phyloP scores from a whole-genome alignment of 2,797 vertebrate species.

The Parambassis ranga region DNA sequence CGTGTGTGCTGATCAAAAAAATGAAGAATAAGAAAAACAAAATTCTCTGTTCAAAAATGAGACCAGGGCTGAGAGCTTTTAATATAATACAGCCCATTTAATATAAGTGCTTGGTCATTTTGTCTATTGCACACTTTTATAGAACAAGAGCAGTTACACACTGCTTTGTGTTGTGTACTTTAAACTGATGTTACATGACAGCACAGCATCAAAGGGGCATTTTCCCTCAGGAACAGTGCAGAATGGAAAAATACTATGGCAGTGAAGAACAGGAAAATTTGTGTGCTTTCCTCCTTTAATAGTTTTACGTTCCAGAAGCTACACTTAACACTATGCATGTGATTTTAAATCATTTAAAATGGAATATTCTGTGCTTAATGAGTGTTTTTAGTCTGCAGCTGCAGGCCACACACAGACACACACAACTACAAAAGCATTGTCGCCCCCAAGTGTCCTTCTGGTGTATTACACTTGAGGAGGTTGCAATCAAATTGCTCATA shows the following conservation, averaged over 20 bases:
- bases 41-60: background rate
- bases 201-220: background rate
- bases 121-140: background rate
- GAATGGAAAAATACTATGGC: background rate
- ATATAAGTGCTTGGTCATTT: background rate
- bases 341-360: too few species aligned
- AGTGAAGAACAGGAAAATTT: background rate
- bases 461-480: conserved; percentile 21
- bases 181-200: conserved; percentile 3
- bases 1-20: background rate
- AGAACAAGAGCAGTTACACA: background rate
- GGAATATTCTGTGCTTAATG: too few species aligned
- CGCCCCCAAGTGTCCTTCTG: conserved; percentile 42
- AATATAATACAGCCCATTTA: background rate
- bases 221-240: background rate
- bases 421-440: conserved; percentile 3
- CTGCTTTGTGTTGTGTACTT: background rate
- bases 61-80: background rate
- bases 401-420: background rate
- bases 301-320: background rate
- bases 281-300: background rate
- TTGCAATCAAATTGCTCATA: background rate
- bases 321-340: background rate
- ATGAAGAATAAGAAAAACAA: background rate
- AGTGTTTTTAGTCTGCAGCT: background rate